Evolutionary conservation across 2,888 invertebrate species (phyloP).

Genomic region (Meiosimyza platycephala): DNA sequence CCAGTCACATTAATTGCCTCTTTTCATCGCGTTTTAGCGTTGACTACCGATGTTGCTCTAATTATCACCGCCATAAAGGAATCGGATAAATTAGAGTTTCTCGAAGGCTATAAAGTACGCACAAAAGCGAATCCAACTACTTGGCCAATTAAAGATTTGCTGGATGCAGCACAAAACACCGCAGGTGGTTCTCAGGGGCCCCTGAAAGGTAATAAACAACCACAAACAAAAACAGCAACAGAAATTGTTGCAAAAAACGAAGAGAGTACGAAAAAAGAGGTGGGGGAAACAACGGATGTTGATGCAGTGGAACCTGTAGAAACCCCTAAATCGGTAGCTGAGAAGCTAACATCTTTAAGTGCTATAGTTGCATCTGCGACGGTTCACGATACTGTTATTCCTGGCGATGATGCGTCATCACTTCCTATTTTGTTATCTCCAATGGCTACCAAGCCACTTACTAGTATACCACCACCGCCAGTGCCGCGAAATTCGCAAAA

Average conservation of each 20-base stretch:
- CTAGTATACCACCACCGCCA: slow-evolving; percentile 75
- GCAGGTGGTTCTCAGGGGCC: slow-evolving; percentile 26
- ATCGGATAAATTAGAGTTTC: slow-evolving; percentile 87
- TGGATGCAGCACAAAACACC: slow-evolving; percentile 53
- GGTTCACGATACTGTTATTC: slow-evolving; percentile 35
- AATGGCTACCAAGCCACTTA: slow-evolving; percentile 70
- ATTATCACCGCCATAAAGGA: slow-evolving; percentile 87
- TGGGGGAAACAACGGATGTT: background rate
- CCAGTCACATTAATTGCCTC: slow-evolving; percentile 94
- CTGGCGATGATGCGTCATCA: slow-evolving; percentile 46
- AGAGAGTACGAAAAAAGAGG: background rate
- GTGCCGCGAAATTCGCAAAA: slow-evolving; percentile 73
- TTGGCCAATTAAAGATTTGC: slow-evolving; percentile 86
- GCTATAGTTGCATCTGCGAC: slow-evolving; percentile 33
- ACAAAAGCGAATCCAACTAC: slow-evolving; percentile 83
- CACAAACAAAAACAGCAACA: slow-evolving; percentile 10
- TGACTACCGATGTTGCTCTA: slow-evolving; percentile 85
- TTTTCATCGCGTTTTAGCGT: slow-evolving; percentile 91
- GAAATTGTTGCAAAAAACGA: slow-evolving; percentile 8
- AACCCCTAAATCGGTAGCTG: background rate
- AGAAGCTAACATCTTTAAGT: slow-evolving; percentile 22
- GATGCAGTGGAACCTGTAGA: background rate
- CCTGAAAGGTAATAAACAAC: slow-evolving; percentile 30
- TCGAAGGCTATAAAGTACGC: slow-evolving; percentile 82
- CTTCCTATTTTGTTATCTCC: slow-evolving; percentile 66